These are phyloP conservation scores for Eurytemora carolleeae DNA, from an alignment of 1,140 invertebrate species.

Conservation along the genomic window DNA sequence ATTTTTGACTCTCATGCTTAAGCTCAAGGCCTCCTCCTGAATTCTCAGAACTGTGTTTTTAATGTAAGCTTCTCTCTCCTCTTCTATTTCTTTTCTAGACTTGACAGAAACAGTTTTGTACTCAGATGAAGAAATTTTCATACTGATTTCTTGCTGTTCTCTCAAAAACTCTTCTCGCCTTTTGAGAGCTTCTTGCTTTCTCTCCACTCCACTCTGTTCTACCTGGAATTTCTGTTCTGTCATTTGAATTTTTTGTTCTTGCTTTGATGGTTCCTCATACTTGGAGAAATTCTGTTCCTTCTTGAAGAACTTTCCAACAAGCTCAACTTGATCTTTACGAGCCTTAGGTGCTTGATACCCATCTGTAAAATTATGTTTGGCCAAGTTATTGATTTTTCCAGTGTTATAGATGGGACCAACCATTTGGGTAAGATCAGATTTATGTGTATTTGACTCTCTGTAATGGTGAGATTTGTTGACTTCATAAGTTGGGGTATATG, in stretches of 20 bases:
- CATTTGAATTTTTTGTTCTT: neutral
- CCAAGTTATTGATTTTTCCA: neutral
- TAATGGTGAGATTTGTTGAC: conserved; percentile 12
- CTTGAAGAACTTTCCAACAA: conserved; percentile 14
- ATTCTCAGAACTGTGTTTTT: conserved; percentile 4
- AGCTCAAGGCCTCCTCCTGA: conserved; percentile 7
- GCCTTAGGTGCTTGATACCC: conserved; percentile 2
- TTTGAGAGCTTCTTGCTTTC: conserved; percentile 10
- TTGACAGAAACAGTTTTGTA: conserved; percentile 1
- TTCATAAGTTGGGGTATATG: conserved; percentile 9
- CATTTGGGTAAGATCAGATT: conserved; percentile 1
- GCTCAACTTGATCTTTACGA: conserved; percentile 4
- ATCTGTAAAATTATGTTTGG: conserved; percentile 11
- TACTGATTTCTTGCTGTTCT: neutral
- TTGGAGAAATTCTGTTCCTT: neutral
- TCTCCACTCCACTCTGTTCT: conserved; percentile 1
- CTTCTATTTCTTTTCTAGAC: conserved; percentile 7
- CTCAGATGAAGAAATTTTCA: neutral
- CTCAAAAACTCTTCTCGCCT: conserved; percentile 9
- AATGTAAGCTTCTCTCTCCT: conserved; percentile 13
- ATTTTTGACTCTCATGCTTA: conserved; percentile 8
- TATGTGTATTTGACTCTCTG: conserved; percentile 5
- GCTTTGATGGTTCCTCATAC: neutral
- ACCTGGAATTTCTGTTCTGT: conserved; percentile 1
- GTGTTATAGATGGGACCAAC: conserved; percentile 10